Base-by-base conservation (phyloP, 2,113 vertebrate species). In the Myocastor coypus region DNA sequence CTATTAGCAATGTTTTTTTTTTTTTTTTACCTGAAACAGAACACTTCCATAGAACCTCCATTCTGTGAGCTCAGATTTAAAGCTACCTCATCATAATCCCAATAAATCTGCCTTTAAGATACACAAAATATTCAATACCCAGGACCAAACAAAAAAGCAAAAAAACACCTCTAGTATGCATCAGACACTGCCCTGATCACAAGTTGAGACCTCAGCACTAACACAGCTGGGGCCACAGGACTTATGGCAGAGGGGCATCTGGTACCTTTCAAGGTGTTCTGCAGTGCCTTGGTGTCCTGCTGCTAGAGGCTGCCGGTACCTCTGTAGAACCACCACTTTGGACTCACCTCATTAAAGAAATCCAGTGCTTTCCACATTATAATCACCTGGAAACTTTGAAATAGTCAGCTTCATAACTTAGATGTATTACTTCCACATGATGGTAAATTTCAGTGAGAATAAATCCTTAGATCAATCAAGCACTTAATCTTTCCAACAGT, bases 201-300 rank as follows among this genome's bases (percentile, higher is more conserved):
- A 71, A 30, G 71, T 40, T 11, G 80, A 37, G 1, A 7, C 7
- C 13, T 42, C 61, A 1, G 40, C 40, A 14, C 17, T 0, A 12
- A 5, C 1, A 30, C 11, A 10, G 3, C 50, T 16, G 22, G 57
- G 26, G 5, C 28, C 34, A 57, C 64, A 0, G 3, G 0, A 19
- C 6, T 52, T 16, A 28, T 14, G 50, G 52, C 0, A 11, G 24
- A 14, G 6, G 24, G 22, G 42, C 0, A 2, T 28, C 63, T 40
- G 0, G 7, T 2, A 17, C 42, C 22, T 1, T 1, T 4, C 0
- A 10, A 20, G 19, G 50, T 7, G 17, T n/a, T 71, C 24, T 12
- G 11, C 32, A 19, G 78, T 22, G 10, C 2, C 55, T 4, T 12
- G 16, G 57, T 32, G 20, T 77, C 59, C 30, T 37, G 2, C 75